A percentile compares a stretch with the other conserved stretches of the same genome.
phyloP scores from a whole-genome alignment of 2,113 vertebrate species.

The Fregetta grallaria region DNA sequence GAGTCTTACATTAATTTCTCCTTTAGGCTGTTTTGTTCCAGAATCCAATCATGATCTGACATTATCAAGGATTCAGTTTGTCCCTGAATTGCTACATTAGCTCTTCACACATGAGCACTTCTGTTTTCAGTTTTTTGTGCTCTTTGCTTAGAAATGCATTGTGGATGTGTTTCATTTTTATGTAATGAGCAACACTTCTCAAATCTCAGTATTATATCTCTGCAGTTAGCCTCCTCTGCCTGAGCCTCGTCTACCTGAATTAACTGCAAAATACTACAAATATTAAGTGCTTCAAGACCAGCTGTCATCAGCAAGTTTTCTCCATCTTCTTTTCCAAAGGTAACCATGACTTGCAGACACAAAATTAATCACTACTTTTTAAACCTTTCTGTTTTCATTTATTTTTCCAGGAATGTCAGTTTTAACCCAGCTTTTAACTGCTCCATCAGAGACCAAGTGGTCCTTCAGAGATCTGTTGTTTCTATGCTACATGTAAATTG shows the following conservation, averaged over 20 bases:
- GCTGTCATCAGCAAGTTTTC: background rate
- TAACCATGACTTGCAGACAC: background rate
- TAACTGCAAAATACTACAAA: constrained; percentile 24
- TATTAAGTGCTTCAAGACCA: constrained; percentile 36
- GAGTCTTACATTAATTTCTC: background rate
- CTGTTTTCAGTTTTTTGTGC: background rate
- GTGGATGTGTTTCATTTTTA: constrained; percentile 45
- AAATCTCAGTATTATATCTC: constrained; percentile 34
- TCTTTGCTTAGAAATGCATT: constrained; percentile 20
- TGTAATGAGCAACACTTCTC: constrained; percentile 39
- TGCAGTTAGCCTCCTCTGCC: constrained; percentile 1
- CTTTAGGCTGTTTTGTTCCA: constrained; percentile 6
- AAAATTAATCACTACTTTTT: background rate
- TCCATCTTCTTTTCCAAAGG: background rate
- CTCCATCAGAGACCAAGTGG: background rate
- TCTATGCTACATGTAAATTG: background rate
- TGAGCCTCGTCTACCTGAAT: constrained; percentile 54
- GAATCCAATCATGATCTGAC: background rate
- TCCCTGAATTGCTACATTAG: constrained; percentile 28
- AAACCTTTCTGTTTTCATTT: background rate
- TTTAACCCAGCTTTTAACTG: background rate
- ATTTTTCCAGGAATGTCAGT: background rate
- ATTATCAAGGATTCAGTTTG: constrained; percentile 23
- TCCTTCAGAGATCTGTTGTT: background rate
- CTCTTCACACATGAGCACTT: constrained; percentile 41